These are phyloP conservation scores for Pipistrellus kuhlii DNA, from an alignment of 2,797 vertebrate species.

Conservation along the genomic window DNA sequence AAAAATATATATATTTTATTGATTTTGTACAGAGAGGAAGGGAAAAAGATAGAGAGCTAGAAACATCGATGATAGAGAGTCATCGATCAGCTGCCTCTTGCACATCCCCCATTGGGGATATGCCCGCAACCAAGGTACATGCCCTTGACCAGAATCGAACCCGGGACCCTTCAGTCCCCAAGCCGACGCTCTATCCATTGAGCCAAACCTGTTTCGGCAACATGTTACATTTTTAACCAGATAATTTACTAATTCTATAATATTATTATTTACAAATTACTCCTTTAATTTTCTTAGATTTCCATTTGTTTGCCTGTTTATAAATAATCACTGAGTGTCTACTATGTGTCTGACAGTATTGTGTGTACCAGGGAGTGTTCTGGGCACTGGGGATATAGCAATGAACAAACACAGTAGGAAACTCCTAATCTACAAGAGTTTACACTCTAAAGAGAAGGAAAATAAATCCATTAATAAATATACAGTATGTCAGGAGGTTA, in stretches of 20 bases:
- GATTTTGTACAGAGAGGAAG: no score
- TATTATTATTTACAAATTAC: neutral
- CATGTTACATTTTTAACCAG: neutral
- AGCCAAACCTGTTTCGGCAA: no score
- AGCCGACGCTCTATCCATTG: no score
- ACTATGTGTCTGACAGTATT: neutral
- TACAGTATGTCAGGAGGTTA: neutral
- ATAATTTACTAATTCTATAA: neutral
- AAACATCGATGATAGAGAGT: no score
- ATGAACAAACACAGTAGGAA: neutral
- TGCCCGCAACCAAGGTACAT: no score
- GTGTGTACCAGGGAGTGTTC: neutral
- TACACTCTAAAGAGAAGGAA: neutral
- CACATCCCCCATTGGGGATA: no score
- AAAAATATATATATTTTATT: no score
- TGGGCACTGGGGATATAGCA: neutral
- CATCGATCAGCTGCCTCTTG: no score
- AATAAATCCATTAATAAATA: constrained; percentile 6
- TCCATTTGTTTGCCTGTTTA: constrained; percentile 11
- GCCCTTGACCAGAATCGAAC: no score
- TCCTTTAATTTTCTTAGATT: neutral
- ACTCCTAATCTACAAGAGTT: neutral
- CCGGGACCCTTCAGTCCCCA: no score
- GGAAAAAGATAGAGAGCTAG: no score
- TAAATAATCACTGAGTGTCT: neutral